Evolutionary conservation across 2,113 vertebrate genomes (phyloP), one percentile per base, ranked within the genome.

Genomic region (Chloroceryle aenea): DNA sequence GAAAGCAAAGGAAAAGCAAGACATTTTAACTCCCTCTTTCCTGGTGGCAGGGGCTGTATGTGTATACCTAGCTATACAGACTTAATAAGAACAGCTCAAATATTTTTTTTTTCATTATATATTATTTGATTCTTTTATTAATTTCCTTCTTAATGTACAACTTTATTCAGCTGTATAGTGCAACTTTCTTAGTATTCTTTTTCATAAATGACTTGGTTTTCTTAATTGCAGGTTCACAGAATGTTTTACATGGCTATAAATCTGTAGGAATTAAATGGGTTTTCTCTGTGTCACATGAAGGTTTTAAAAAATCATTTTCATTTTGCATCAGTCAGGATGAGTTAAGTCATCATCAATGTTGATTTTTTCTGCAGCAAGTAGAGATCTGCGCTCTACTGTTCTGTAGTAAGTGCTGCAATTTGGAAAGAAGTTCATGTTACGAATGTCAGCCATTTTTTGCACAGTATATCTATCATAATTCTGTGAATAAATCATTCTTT

Each of bases 1-100:
- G 77, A 91, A 87, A 58, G 58, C 19, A 81, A 90, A 88, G 89
- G 20, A 95, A 87, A 82, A 89, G 80, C 82, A 95, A 76, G 75
- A 42, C 75, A 36, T 85, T 95, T 96, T 89, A 71, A 89, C 52
- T 64, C 82, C 19, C 29, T 90, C 50, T 75, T 77, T 81, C 79
- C 82, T 78, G 47, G 42, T 67, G 40, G 20, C 38, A 75, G 11
- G 14, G 81, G 14, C 59, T 43, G 7, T 64, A 7, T 34, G 8
- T 34, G 8, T 68, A 19, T 55, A 42, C 12, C 73, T 73, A 25
- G 6, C 72, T 74, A 17, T 48, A 52, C 11, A 95, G 48, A 56
- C 19, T 50, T 87, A 26, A 0, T 42, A 86, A 77, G 16, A 85
- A 14, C 3, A 7, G 10, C 21, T 85, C 7, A 10, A 7, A 5